Evolutionary conservation across 2,113 vertebrate species (phyloP).

Genomic region (Strigops habroptila): DNA sequence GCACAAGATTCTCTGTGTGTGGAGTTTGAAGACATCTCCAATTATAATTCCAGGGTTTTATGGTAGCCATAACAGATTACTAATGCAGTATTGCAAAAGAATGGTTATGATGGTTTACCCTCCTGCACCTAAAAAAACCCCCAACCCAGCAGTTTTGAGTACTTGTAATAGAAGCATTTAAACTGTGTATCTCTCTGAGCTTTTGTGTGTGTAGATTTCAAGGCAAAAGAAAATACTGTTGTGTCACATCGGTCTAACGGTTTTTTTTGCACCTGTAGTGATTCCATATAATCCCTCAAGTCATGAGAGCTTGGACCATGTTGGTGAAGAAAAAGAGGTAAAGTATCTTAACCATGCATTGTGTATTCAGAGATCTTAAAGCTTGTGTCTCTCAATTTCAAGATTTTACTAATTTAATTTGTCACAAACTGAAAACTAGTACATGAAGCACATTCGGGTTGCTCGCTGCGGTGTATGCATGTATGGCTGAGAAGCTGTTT

Average conservation of each 20-base stretch:
- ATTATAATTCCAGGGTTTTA: neutral
- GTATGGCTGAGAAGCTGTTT: neutral
- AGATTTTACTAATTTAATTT: neutral
- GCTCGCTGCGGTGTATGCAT: neutral
- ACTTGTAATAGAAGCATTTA: neutral
- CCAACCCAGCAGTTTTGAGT: neutral
- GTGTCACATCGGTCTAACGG: fast-evolving
- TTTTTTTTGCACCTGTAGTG: conserved; percentile 62
- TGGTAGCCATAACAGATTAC: neutral
- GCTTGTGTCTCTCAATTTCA: neutral
- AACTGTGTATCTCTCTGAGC: neutral
- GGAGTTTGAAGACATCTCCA: neutral
- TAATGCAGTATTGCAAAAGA: neutral
- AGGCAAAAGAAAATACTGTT: neutral
- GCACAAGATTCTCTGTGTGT: neutral
- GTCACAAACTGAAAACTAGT: neutral
- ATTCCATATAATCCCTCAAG: conserved; percentile 90
- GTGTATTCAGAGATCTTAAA: neutral
- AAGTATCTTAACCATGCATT: neutral
- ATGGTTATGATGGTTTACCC: neutral
- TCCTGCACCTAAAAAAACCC: neutral
- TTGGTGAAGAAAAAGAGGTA: conserved; percentile 96
- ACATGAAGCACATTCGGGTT: neutral
- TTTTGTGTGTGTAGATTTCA: neutral
- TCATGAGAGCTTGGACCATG: conserved; percentile 89